These are phyloP conservation scores for Cynodonichthys magdalenae DNA, from an alignment of 2,797 vertebrate species.

Conservation along the genomic window DNA sequence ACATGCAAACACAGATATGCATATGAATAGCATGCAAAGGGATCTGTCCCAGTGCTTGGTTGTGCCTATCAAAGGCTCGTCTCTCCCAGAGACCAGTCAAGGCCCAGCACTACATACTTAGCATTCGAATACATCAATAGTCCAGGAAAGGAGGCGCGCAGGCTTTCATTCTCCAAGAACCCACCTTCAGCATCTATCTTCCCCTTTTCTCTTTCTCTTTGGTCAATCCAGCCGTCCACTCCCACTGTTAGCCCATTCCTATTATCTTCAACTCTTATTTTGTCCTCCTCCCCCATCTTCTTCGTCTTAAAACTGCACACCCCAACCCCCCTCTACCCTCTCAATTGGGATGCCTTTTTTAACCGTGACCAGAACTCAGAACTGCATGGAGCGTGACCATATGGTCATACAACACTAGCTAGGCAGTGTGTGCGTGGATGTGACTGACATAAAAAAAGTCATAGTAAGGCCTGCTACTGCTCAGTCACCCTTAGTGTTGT, in stretches of 20 bases:
- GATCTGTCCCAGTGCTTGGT: conserved; percentile 62
- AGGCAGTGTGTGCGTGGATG: conserved; percentile 35
- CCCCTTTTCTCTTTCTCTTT: conserved; percentile 66
- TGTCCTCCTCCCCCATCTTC: conserved; percentile 22
- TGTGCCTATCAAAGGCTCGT: conserved; percentile 69
- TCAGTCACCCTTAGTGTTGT: conserved; percentile 58
- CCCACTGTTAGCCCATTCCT: conserved; percentile 58
- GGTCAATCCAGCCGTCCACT: conserved; percentile 53
- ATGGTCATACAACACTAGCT: conserved; percentile 60
- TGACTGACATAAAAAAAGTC: conserved; percentile 63
- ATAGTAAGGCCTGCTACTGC: conserved; percentile 56
- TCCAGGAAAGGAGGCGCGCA: conserved; percentile 61
- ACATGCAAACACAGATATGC: conserved; percentile 66
- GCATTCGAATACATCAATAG: conserved; percentile 81
- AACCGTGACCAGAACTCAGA: conserved; percentile 74
- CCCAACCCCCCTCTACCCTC: conserved; percentile 17
- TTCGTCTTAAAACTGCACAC: conserved; percentile 58
- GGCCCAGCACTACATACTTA: conserved; percentile 74
- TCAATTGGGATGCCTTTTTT: conserved; percentile 71
- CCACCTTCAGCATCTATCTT: conserved; percentile 72
- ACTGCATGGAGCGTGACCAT: conserved; percentile 68
- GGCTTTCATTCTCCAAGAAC: conserved; percentile 69
- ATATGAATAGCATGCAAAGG: conserved; percentile 71
- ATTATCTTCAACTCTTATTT: conserved; percentile 67
- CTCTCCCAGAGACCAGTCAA: conserved; percentile 65